Percentiles rank a stretch among this genome's conserved stretches.
Evolutionary conservation across 2,797 vertebrate species (phyloP).

Genomic region (Lutra lutra): DNA sequence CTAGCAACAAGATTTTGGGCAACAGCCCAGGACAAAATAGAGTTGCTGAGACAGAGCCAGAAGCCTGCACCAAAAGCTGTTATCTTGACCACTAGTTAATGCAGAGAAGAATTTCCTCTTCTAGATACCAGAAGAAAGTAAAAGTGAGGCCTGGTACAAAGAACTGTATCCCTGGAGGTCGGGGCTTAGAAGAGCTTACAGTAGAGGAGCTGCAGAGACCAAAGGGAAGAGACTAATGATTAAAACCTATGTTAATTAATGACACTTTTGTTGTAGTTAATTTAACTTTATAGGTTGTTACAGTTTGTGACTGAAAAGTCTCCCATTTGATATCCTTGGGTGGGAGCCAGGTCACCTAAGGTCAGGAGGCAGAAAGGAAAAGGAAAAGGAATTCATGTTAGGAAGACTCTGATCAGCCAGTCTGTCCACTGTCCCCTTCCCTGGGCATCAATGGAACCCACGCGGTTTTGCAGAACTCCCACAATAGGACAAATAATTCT

Average conservation of each 20-base stretch:
- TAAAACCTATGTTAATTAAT: not conserved
- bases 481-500: not conserved
- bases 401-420: not conserved
- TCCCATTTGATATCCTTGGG: not conserved
- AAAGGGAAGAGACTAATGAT: not conserved
- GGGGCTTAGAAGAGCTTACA: not conserved
- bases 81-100: not conserved
- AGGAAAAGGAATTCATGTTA: not conserved
- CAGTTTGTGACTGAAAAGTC: not conserved
- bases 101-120: constrained; percentile 30
- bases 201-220: not conserved
- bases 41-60: not conserved
- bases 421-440: not conserved
- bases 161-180: not conserved
- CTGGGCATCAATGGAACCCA: not conserved
- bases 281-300: not conserved
- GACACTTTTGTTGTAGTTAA: not conserved
- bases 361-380: constrained; percentile 20
- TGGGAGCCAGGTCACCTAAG: not conserved
- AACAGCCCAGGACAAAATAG: not conserved
- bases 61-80: not conserved
- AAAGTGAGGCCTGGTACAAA: not conserved
- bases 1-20: not conserved
- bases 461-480: not conserved
- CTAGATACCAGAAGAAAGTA: not conserved